These are phyloP conservation scores for Chondrilla cf. caribensis DNA, from an alignment of 37 sponge, comb jelly and placozoan genomes.

Conservation along the genomic window DNA sequence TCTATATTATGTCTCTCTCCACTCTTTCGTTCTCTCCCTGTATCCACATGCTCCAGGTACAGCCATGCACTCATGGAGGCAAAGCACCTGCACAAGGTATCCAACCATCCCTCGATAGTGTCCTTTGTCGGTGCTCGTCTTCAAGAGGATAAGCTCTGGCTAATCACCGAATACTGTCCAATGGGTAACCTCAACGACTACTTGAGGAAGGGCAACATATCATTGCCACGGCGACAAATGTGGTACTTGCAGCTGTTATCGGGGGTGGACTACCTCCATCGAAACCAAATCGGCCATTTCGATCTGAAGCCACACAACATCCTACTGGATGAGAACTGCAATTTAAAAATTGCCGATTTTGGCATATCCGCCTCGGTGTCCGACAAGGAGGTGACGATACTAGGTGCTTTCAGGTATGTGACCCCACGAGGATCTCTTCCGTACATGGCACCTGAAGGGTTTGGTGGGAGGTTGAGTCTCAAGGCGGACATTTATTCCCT, in stretches of 20 bases:
- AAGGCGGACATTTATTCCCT: constrained; percentile 25
- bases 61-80: constrained; percentile 12
- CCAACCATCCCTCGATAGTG: constrained; percentile 15
- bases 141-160: neutral
- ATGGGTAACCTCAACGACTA: constrained; percentile 21
- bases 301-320: constrained; percentile 28
- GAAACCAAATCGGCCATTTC: constrained; percentile 14
- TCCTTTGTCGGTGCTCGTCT: constrained; percentile 8
- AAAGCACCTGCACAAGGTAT: neutral
- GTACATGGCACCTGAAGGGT: constrained; percentile 18
- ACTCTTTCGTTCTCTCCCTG: too few relatives aligned
- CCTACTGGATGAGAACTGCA: neutral
- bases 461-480: constrained; percentile 13
- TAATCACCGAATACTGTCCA: constrained; percentile 21
- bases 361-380: constrained; percentile 23
- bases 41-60: neutral
- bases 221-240: constrained; percentile 11
- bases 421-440: constrained; percentile 25
- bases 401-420: constrained; percentile 8
- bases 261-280: constrained; percentile 15
- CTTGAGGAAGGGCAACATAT: constrained; percentile 9
- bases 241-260: constrained; percentile 13
- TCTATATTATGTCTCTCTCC: too few relatives aligned
- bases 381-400: neutral
- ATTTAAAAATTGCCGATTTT: constrained; percentile 23